phyloP scores from a whole-genome alignment of 92 coral and sea anemone species.

The Ricordea florida region DNA sequence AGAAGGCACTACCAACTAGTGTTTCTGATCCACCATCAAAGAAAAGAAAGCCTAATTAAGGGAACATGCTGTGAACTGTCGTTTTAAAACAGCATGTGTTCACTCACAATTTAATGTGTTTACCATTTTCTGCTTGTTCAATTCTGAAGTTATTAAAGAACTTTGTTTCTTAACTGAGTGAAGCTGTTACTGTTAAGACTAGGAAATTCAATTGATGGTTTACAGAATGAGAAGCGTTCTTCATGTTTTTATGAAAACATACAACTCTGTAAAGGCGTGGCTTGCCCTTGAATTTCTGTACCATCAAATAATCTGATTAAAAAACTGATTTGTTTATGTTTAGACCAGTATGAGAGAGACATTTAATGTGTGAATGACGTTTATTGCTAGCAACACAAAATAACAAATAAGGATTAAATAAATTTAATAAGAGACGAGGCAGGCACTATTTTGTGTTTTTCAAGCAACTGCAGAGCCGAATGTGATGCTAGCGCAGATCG shows the following conservation, averaged over 20 bases:
- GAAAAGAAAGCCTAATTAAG: slow-evolving; percentile 20
- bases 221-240: background rate
- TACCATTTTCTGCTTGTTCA: background rate
- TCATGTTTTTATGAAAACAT: slow-evolving; percentile 3
- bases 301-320: background rate
- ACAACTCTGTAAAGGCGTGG: background rate
- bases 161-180: background rate
- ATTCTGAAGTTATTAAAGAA: background rate
- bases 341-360: background rate
- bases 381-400: no score
- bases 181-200: no score
- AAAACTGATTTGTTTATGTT: background rate
- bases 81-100: background rate
- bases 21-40: slow-evolving; percentile 16
- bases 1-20: slow-evolving; percentile 6
- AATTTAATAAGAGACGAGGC: no score
- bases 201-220: background rate
- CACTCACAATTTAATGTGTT: background rate
- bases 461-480: no score
- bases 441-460: no score
- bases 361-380: background rate
- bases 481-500: no score
- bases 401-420: no score
- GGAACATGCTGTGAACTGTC: background rate
- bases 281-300: background rate